Conservation (phyloP, 2,797 vertebrate genomes). For the Eulemur coronatus region DNA sequence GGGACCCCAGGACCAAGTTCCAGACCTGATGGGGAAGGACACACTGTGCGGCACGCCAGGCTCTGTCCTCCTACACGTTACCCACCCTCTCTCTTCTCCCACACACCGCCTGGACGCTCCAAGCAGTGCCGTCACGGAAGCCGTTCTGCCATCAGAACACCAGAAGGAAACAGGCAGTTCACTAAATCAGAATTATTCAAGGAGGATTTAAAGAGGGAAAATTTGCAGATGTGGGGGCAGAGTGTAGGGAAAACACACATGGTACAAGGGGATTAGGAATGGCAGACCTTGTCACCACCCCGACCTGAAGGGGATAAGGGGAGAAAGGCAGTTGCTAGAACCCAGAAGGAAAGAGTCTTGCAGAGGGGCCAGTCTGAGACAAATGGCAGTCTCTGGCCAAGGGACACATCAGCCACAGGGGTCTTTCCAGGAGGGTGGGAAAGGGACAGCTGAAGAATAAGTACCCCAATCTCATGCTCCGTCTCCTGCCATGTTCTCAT, state of each 20-base stretch:
- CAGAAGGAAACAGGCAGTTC: not conserved
- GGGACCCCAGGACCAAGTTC: not conserved
- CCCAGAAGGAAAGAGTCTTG: not conserved
- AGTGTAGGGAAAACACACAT: not conserved
- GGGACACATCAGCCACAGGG: not conserved
- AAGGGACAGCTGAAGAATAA: not conserved
- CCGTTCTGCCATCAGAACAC: not conserved
- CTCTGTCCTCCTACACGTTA: not conserved
- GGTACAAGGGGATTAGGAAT: no score
- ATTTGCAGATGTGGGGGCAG: not conserved
- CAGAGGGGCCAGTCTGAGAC: not conserved
- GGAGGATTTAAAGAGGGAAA: not conserved
- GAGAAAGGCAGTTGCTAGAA: not conserved
- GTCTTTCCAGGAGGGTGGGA: not conserved
- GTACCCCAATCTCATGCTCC: not conserved
- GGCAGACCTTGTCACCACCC: not conserved
- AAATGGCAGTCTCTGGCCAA: not conserved
- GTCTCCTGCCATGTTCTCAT: not conserved
- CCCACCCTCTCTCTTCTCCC: no score
- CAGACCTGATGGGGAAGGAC: not conserved
- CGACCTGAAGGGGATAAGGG: not conserved
- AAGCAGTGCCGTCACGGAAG: rapidly evolving
- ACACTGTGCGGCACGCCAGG: rapidly evolving
- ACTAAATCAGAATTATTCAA: not conserved
- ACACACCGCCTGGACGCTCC: no score